Evolutionary conservation across 2,113 vertebrate genomes (phyloP).

Genomic region (Scalopus aquaticus): DNA sequence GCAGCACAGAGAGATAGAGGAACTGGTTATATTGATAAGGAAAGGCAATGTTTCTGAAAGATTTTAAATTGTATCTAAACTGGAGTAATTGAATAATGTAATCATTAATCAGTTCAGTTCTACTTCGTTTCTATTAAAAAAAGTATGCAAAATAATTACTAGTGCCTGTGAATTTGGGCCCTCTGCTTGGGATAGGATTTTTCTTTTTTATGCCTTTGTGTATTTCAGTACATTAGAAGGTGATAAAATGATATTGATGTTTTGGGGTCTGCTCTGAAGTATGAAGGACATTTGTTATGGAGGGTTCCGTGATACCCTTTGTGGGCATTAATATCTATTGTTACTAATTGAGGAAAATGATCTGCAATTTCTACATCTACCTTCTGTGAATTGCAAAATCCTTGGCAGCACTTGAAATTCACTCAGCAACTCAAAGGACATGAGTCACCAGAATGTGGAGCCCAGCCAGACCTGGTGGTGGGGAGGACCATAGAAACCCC

Average conservation of each 20-base stretch:
- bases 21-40: neutral
- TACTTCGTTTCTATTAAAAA: neutral
- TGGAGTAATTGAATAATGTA: neutral
- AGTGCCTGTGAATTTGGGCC: neutral
- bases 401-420: conserved; percentile 43
- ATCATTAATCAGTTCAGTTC: neutral
- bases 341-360: neutral
- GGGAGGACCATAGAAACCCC: neutral
- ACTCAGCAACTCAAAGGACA: conserved; percentile 8
- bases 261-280: neutral
- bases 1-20: neutral
- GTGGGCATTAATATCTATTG: neutral
- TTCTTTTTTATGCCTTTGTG: neutral
- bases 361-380: conserved; percentile 35
- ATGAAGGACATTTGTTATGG: neutral
- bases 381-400: conserved; percentile 44
- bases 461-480: neutral
- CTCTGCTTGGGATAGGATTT: neutral
- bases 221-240: neutral
- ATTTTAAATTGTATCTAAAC: neutral
- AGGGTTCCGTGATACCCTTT: conserved; percentile 9
- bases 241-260: neutral
- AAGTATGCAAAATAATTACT: neutral
- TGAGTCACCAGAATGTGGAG: conserved; percentile 10
- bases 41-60: conserved; percentile 45